phyloP scores from a whole-genome alignment of 1,140 invertebrate species.

The Papilio machaon region DNA sequence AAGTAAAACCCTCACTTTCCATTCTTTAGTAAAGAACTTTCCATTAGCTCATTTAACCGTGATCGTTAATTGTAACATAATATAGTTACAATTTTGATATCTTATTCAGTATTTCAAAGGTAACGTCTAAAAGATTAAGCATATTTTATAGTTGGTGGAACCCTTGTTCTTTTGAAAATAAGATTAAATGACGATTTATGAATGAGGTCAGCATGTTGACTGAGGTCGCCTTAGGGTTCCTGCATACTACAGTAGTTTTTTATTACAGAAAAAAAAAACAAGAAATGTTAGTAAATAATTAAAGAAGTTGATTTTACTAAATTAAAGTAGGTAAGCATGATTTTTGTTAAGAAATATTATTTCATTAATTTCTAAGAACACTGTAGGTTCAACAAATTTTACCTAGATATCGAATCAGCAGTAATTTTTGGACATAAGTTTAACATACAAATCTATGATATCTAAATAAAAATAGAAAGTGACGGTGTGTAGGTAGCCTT shows the following conservation, averaged over 20 bases:
- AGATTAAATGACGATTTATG: constrained; percentile 78
- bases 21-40: too few species aligned
- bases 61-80: constrained; percentile 37
- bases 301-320: too few species aligned
- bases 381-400: too few species aligned
- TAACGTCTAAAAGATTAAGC: constrained; percentile 56
- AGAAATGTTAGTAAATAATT: too few species aligned
- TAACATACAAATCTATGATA: too few species aligned
- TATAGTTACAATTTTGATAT: constrained; percentile 40
- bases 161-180: constrained; percentile 64
- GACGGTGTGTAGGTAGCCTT: neutral
- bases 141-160: constrained; percentile 63
- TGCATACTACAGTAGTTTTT: neutral
- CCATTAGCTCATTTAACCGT: neutral
- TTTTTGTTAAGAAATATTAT: too few species aligned
- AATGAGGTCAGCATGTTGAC: constrained; percentile 74
- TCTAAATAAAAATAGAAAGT: neutral
- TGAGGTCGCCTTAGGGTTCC: constrained; percentile 60
- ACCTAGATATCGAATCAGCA: too few species aligned
- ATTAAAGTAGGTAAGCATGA: too few species aligned
- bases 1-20: too few species aligned
- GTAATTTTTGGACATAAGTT: too few species aligned
- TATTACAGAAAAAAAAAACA: neutral
- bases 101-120: constrained; percentile 38
- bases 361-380: too few species aligned